Base-by-base conservation (phyloP, 2,113 vertebrate species). In the Taxidea taxus region DNA sequence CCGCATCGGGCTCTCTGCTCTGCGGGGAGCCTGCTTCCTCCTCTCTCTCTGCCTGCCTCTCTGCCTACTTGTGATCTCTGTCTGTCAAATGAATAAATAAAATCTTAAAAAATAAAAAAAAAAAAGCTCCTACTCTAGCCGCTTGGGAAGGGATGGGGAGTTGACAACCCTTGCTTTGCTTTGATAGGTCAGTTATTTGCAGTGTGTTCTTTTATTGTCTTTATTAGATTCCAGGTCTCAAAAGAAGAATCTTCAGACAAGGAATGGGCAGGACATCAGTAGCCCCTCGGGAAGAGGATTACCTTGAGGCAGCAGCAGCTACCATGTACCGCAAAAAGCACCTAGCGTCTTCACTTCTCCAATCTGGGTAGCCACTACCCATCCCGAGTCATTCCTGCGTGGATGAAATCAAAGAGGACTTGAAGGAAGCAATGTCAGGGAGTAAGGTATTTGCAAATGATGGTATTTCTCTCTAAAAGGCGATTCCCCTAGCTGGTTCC, bases 71-170 rank as follows among this genome's bases (percentile, higher is more conserved):
- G 15, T 54, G 51, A 18, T 54, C 51, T 54, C 51, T 54, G 11
- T 54, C 16, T 54, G 51, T 54, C 51, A 54, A 54, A 54, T 54
- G 18, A 54, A 54, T 54, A 54, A 54, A 54, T 54, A 54, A 54
- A 54, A 18, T 54, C 16, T 54, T 54, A 54, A 18, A 47, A 47
- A 47, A 47, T 2, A 47, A 51, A 51, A 51, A 51, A 5, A 51
- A 51, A 51, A 51, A 51, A 16, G 0, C 12, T 20, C 37, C 87
- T 13, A 2, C 0, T 1, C n/a, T 9, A 16, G 4, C 18, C 29
- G 25, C 20, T 3, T 10, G 20, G 44, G 31, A 94, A 77, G 81
- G 10, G n/a, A 10, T 29, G 21, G 6, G 18, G 16, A 47, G 23
- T 21, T 6, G 31, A 23, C 39, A 80, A 51, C 13, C 37, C 44